Conservation (phyloP, 2,888 invertebrate genomes). For the Xylophagus ater region DNA sequence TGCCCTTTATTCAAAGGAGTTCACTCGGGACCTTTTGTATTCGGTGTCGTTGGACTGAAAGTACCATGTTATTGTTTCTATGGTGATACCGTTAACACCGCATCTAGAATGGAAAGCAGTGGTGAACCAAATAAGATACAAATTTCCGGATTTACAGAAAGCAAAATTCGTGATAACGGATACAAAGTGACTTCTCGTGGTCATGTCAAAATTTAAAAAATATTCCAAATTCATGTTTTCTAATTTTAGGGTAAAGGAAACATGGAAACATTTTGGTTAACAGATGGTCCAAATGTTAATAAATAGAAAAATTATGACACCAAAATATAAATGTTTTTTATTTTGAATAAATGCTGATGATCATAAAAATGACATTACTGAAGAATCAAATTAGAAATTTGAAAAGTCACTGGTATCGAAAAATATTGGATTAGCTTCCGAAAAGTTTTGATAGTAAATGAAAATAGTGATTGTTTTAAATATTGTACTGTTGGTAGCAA, state of each 20-base stretch:
- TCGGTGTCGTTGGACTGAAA: slow-evolving; percentile 75
- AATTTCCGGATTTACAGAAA: slow-evolving; percentile 59
- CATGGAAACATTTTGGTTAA: slow-evolving; percentile 76
- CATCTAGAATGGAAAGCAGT: slow-evolving; percentile 75
- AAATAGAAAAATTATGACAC: too few species aligned
- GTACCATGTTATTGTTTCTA: slow-evolving; percentile 81
- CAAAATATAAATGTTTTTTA: too few species aligned
- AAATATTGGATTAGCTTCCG: too few species aligned
- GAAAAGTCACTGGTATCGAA: too few species aligned
- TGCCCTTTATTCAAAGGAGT: slow-evolving; percentile 57
- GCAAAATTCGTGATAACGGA: slow-evolving; percentile 51
- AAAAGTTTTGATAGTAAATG: too few species aligned
- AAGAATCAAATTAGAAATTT: too few species aligned
- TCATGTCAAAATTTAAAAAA: slow-evolving; percentile 58
- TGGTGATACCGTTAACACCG: slow-evolving; percentile 85
- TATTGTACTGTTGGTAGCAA: too few species aligned
- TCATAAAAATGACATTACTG: too few species aligned
- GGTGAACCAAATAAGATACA: slow-evolving; percentile 60
- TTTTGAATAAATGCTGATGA: too few species aligned
- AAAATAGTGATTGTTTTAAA: too few species aligned
- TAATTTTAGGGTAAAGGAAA: slow-evolving; percentile 67
- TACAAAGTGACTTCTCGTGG: slow-evolving; percentile 63
- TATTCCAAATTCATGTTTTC: too few species aligned
- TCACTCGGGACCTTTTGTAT: slow-evolving; percentile 79
- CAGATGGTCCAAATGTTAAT: slow-evolving; percentile 52